Evolutionary conservation across 2,797 vertebrate genomes (phyloP).

Genomic region (Phrynocephalus vlangalii): DNA sequence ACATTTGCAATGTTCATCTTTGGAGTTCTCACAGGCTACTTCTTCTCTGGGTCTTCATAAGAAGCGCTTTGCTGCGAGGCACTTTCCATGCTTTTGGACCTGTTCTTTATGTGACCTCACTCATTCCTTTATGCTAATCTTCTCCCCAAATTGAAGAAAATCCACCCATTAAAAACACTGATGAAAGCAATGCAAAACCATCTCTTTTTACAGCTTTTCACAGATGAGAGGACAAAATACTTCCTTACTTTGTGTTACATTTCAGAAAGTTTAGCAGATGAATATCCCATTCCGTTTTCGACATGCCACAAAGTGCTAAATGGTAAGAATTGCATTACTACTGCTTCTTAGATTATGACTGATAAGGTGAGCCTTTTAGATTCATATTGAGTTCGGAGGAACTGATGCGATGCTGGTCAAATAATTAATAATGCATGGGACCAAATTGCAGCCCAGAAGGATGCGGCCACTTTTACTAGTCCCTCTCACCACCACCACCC

Average conservation of each 20-base stretch:
- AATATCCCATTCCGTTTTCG: slow-evolving; percentile 85
- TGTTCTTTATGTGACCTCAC: slow-evolving; percentile 36
- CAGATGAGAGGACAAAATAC: slow-evolving; percentile 43
- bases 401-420: slow-evolving; percentile 84
- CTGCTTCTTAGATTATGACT: slow-evolving; percentile 87
- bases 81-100: slow-evolving; percentile 32
- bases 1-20: slow-evolving; percentile 39
- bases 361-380: slow-evolving; percentile 91
- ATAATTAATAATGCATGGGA: slow-evolving; percentile 92
- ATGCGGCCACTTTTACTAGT: slow-evolving; percentile 87
- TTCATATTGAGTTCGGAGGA: slow-evolving; percentile 83
- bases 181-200: slow-evolving; percentile 53
- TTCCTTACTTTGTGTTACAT: slow-evolving; percentile 81
- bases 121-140: neutral
- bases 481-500: slow-evolving; percentile 59
- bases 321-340: slow-evolving; percentile 88
- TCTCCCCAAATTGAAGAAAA: slow-evolving; percentile 48
- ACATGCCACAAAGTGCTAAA: slow-evolving; percentile 88
- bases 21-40: slow-evolving; percentile 34
- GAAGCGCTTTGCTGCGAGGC: neutral
- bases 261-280: slow-evolving; percentile 85
- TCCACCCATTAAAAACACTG: slow-evolving; percentile 50
- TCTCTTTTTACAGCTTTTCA: slow-evolving; percentile 60
- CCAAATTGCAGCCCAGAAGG: slow-evolving; percentile 89
- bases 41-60: slow-evolving; percentile 43